Evolutionary conservation across 2,797 vertebrate genomes (phyloP).

Genomic region (Hoplostethus atlanticus): DNA sequence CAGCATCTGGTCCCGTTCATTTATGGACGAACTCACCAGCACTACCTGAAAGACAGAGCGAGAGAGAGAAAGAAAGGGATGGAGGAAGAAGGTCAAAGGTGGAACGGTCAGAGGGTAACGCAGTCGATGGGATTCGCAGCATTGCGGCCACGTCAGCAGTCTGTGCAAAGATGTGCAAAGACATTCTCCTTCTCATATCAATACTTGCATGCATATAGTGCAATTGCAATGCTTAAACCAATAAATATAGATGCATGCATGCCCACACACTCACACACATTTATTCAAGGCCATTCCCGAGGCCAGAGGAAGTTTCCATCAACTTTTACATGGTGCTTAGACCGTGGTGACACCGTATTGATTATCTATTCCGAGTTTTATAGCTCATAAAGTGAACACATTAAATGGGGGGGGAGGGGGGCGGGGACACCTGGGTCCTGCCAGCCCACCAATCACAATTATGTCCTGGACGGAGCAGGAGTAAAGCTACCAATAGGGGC

Average conservation of each 20-base stretch:
- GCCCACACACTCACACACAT: slow-evolving; percentile 14
- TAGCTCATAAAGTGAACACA: slow-evolving; percentile 71
- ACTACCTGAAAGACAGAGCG: slow-evolving; percentile 85
- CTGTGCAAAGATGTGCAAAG: not conserved
- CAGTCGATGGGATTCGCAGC: not conserved
- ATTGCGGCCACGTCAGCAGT: slow-evolving; percentile 28
- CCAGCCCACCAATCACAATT: slow-evolving; percentile 65
- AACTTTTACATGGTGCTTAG: slow-evolving; percentile 11
- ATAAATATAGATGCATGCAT: slow-evolving; percentile 33
- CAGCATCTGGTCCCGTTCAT: slow-evolving; percentile 92
- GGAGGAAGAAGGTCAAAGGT: slow-evolving; percentile 34
- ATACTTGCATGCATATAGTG: slow-evolving; percentile 17
- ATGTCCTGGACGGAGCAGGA: slow-evolving; percentile 43
- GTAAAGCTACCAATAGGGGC: slow-evolving; percentile 23
- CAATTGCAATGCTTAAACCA: slow-evolving; percentile 3
- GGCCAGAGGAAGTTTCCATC: slow-evolving; percentile 33
- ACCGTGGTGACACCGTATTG: slow-evolving; percentile 54
- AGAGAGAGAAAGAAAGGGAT: not conserved
- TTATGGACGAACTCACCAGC: slow-evolving; percentile 93
- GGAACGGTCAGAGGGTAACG: not conserved
- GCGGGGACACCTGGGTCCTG: slow-evolving; percentile 22
- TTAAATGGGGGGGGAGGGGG: slow-evolving; percentile 46
- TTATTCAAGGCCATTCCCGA: slow-evolving; percentile 34
- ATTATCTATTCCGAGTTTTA: slow-evolving; percentile 72
- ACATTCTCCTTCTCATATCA: slow-evolving; percentile 9